Base-by-base conservation (phyloP, 2,888 invertebrate species). In the Callosobruchus maculatus region DNA sequence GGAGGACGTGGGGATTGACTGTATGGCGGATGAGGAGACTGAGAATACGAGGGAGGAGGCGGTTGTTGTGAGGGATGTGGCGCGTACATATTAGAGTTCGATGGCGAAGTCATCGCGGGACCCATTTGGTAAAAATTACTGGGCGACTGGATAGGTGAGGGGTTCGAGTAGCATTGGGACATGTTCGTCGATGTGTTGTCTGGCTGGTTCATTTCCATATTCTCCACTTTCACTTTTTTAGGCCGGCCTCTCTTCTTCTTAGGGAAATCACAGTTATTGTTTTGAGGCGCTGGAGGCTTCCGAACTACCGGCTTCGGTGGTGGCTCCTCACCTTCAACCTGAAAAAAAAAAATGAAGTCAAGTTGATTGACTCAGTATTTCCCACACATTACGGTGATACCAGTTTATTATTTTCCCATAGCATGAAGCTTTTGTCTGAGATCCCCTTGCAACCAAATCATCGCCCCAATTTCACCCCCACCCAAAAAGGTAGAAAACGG, bases 211-310 rank as follows among this genome's bases (percentile, higher is more conserved):
- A 81, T 89, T 84, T 90, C 90, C 79, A 89, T 89, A 80, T 90
- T 91, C 83, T 92, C 92, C 71, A 91, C 90, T 77, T 94, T 91
- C 21, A 95, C 92, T 88, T 96, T 97, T 88, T 96, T 96, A 76
- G 96, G 96, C 76, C 96, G 90, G 21, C 96, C 96, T 26, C 96
- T 88, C 84, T 96, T 96, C 87, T 96, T 96, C 88, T 96, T 96
- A 77, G 94, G 93, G 77, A 93, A 92, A 84, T 91, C 91, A 77
- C 88, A 89, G 82, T 88, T 89, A 72, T 85, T 83, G 79, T 82
- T 82, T 78, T 82, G 83, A 76, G 84, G 82, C 78, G 83, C 81
- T 76, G 83, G 82, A 22, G 89, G 88, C 77, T 88, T 88, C 76
- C 89, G 87, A 0, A 90, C 88, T 66, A 89, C 85, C 67, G 88